Evolutionary conservation across 1,140 invertebrate genomes (phyloP), one percentile per base, ranked within the genome.

Genomic region (Phthorimaea operculella): DNA sequence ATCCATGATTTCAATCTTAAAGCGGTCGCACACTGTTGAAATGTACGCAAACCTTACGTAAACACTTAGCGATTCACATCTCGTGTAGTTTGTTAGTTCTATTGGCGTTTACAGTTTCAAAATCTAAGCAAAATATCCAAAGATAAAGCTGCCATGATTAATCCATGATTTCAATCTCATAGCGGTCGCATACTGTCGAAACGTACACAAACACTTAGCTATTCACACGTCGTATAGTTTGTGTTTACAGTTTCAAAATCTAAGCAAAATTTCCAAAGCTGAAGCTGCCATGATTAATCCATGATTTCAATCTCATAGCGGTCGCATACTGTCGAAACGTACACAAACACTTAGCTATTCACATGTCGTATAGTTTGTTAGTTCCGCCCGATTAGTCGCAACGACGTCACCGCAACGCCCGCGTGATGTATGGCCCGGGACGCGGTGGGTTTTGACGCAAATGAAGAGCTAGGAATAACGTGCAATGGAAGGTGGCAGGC

Each of bases 391-490:
- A 55, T 55, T 55, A 55, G 53, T 48, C 53, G 39, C 45, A 21
- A 36, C 53, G n/a, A 49, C 42, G 53, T 55, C 53, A 55, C 53
- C 45, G 15, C 53, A 55, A 55, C 53, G 45, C 53, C 53, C 45
- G 53, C 53, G 53, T 55, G 53, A 55, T 55, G 28, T 55, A 55
- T 55, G 47, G 16, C 52, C 39, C 12, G 53, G 21, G 45, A 34
- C 33, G 42, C 44, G 10, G 36, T 39, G 52, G 18, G 44, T 28
- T 55, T 55, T 55, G 53, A 49, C 44, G 33, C 34, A 15, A 45
- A 15, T 33, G 7, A 48, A 16, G 53, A 55, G 45, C 18, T 55
- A 18, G 44, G 28, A 55, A 51, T 47, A 55, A 4, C 17, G 33
- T 55, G 18, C 14, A 21, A 54, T 45, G 42, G 10, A 34, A 51